A percentile compares a stretch with the other conserved stretches of the same genome.
Evolutionary conservation across 2,113 vertebrate genomes (phyloP).

Genomic region (Hypomesus transpacificus): DNA sequence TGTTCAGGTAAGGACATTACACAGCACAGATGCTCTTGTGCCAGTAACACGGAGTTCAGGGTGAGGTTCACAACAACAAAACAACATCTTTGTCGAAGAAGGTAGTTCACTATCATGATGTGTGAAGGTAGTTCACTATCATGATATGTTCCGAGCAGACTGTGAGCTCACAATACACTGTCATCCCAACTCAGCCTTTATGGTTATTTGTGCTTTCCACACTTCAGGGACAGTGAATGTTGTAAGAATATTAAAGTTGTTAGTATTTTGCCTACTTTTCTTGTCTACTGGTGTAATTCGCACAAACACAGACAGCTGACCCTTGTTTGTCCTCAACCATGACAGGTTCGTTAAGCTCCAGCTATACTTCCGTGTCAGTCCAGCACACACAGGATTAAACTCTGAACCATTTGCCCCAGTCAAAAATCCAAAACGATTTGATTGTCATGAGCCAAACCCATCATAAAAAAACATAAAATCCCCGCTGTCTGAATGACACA

Average conservation of each 20-base stretch:
- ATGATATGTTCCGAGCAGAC: conserved; percentile 2
- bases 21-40: conserved; percentile 40
- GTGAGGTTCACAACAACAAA: conserved; percentile 4
- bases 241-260: not conserved
- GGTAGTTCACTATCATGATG: not conserved
- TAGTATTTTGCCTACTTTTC: not conserved
- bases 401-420: conserved; percentile 23
- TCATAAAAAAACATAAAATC: conserved; percentile 36
- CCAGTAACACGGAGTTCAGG: conserved; percentile 9
- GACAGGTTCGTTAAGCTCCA: not conserved
- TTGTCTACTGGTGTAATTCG: not conserved
- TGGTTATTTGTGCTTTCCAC: not conserved
- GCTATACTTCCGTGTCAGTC: not conserved
- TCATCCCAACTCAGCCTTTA: not conserved
- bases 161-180: not conserved
- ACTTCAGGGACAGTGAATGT: not conserved
- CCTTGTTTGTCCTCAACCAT: not conserved
- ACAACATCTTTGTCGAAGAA: not conserved
- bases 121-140: too few relatives aligned
- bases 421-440: conserved; percentile 38
- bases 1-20: conserved; percentile 43
- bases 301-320: not conserved
- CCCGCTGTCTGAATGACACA: conserved; percentile 44
- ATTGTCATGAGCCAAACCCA: conserved; percentile 35
- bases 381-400: conserved; percentile 23